A percentile compares a stretch with the other conserved stretches of the same genome.
Conservation (phyloP, 2,113 vertebrate species). For the Stigmatopora argus region DNA sequence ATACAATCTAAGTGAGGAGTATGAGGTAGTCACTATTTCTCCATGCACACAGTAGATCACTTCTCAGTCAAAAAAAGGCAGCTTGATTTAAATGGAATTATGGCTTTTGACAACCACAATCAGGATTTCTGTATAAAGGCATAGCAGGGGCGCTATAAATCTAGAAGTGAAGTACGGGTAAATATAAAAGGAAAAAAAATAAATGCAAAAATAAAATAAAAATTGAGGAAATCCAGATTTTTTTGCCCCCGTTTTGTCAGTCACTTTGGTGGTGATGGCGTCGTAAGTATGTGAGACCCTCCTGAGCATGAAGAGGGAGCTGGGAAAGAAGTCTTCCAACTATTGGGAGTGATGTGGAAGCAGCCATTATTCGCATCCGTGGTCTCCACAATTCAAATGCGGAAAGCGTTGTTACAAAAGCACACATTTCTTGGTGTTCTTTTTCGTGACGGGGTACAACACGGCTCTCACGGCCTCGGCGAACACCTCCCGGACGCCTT, state of each 20-base stretch:
- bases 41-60: slow-evolving; percentile 59
- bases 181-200: slow-evolving; percentile 65
- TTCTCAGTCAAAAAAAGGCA: slow-evolving; percentile 63
- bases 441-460: slow-evolving; percentile 86
- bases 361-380: slow-evolving; percentile 46
- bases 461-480: slow-evolving; percentile 85
- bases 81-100: slow-evolving; percentile 50
- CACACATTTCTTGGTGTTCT: slow-evolving; percentile 83
- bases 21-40: slow-evolving; percentile 68
- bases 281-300: slow-evolving; percentile 39
- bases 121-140: slow-evolving; percentile 48
- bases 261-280: slow-evolving; percentile 65
- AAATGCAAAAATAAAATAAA: slow-evolving; percentile 47
- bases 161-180: slow-evolving; percentile 54
- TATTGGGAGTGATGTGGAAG: slow-evolving; percentile 23
- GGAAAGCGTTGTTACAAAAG: slow-evolving; percentile 75
- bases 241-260: slow-evolving; percentile 53
- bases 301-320: slow-evolving; percentile 47
- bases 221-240: slow-evolving; percentile 33
- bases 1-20: slow-evolving; percentile 62
- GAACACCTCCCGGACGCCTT: slow-evolving; percentile 85
- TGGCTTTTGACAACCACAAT: slow-evolving; percentile 57
- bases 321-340: slow-evolving; percentile 36
- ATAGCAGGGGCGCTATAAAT: slow-evolving; percentile 59
- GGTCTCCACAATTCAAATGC: slow-evolving; percentile 61